These are phyloP conservation scores for Coenonympha arcania DNA, from an alignment of 2,888 invertebrate genomes.

Conservation along the genomic window DNA sequence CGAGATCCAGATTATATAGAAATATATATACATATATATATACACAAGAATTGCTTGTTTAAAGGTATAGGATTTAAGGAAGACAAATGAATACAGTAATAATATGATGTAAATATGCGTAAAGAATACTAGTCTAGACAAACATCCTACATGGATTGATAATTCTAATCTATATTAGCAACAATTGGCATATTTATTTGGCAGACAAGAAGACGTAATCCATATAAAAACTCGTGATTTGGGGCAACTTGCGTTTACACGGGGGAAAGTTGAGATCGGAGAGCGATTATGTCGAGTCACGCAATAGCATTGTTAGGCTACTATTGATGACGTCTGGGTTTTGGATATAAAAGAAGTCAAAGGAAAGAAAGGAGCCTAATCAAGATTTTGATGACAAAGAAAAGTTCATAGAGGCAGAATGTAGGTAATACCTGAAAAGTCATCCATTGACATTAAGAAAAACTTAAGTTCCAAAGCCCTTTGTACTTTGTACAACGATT, in stretches of 20 bases:
- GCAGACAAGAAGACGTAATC: no score
- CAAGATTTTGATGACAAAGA: neutral
- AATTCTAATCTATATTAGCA: no score
- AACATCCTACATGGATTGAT: neutral
- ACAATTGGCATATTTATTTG: no score
- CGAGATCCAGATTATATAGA: no score
- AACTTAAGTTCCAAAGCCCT: no score
- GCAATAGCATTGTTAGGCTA: conserved; percentile 7
- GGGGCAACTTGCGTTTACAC: conserved; percentile 1
- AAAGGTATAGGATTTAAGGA: no score
- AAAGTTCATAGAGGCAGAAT: no score
- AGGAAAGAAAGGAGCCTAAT: neutral
- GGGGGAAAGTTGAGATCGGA: conserved; percentile 9
- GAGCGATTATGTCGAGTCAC: conserved; percentile 10
- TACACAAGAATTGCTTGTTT: no score
- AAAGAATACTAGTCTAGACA: neutral
- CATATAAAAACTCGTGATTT: conserved; percentile 2
- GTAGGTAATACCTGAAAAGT: no score
- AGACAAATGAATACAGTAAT: neutral
- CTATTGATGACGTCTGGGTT: conserved; percentile 1
- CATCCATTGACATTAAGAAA: no score
- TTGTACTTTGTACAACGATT: no score
- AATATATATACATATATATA: no score
- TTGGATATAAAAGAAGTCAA: conserved; percentile 4
- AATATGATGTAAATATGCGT: neutral